Evolutionary conservation across 2,888 invertebrate genomes (phyloP), one percentile per base, ranked within the genome.

Genomic region (Eupithecia subfuscata): DNA sequence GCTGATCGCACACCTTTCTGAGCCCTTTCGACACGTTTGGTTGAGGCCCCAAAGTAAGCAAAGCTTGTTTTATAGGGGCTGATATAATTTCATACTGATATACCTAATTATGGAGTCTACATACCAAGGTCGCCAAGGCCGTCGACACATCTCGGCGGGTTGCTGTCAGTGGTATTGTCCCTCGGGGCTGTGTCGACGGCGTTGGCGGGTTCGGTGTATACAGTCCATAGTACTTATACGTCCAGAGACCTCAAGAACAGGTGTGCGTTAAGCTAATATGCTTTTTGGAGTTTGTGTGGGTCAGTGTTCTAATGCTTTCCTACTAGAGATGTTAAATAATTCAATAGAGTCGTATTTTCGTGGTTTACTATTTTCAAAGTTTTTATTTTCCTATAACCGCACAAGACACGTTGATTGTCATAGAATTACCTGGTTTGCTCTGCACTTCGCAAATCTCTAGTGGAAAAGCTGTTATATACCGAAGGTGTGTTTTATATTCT

Each of bases 211-310:
- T 52, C 11, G 52, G 52, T 52, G 52, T 52, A 7, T 48, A 52
- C 18, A 48, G 11, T n/a, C n/a, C n/a, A n/a, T 11, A n/a, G 22
- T 11, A 56, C 1, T 22, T n/a, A 12, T n/a, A 56, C 22, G 8
- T 56, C 52, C 52, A 22, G 11, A 60, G 25, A 5, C 22, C 56
- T 9, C 22, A 25, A 14, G 25, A 4, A 60, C 14, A 5, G 25
- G 60, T 60, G 60, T 60, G 25, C 60, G 22, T 22, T n/a, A 22
- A 22, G 52, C 52, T n/a, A 60, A 64, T 9, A 34, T 9, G 64
- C 18, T 64, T 34, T 43, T 64, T 34, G 64, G 30, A 64, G 70
- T 71, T 43, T 43, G 70, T 60, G 65, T 25, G 45, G 37, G 64
- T 70, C 18, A 11, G 63, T 63, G 16, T 30, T 30, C 25, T 14